Conservation (phyloP, 2,113 vertebrate genomes). For the Onychostoma macrolepis region DNA sequence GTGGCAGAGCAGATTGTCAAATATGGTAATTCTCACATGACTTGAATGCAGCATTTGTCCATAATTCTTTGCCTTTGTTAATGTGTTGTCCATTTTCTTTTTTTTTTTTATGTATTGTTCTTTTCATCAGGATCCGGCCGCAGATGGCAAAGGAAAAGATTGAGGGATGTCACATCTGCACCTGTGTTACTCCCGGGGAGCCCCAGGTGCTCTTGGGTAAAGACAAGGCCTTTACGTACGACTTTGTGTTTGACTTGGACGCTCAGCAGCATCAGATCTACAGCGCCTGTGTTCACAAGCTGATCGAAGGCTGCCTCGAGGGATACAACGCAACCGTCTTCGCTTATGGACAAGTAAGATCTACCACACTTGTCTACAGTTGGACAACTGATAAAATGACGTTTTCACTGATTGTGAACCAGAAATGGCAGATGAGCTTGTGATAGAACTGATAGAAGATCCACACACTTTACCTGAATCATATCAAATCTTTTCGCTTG, state of each 20-base stretch:
- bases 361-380: not conserved
- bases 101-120: not conserved
- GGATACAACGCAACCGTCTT: constrained; percentile 97
- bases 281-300: constrained; percentile 83
- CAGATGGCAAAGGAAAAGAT: constrained; percentile 98
- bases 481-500: not conserved
- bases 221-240: constrained; percentile 98
- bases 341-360: constrained; percentile 90
- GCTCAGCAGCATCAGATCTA: constrained; percentile 89
- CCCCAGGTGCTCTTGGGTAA: constrained; percentile 96
- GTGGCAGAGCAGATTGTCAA: not conserved
- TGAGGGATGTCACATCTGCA: constrained; percentile 96
- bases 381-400: not conserved
- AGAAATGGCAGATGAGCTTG: not conserved
- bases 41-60: not conserved
- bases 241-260: constrained; percentile 93
- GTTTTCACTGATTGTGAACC: not conserved
- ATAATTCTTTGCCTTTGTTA: not conserved
- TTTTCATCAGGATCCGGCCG: constrained; percentile 87
- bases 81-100: not conserved
- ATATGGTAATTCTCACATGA: not conserved
- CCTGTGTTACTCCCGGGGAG: constrained; percentile 90
- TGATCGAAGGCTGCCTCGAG: constrained; percentile 95
- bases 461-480: not conserved
- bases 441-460: not conserved